Evolutionary conservation across 2,113 vertebrate species (phyloP).

Genomic region (Anhinga rufa): DNA sequence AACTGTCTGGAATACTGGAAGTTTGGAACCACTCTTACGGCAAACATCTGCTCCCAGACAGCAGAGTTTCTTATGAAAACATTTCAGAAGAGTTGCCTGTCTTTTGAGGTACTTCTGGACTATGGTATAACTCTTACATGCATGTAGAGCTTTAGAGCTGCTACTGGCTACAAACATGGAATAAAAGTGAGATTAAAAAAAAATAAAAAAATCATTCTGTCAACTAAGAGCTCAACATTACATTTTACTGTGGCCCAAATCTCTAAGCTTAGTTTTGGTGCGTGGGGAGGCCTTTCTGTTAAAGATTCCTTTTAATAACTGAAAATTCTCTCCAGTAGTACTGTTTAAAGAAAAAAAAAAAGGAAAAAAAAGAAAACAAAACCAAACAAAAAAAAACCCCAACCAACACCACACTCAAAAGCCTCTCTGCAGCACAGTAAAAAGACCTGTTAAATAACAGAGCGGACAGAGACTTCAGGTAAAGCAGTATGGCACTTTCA

Average conservation of each 20-base stretch:
- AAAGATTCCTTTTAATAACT: background rate
- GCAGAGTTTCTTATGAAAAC: background rate
- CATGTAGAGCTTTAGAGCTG: background rate
- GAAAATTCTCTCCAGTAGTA: background rate
- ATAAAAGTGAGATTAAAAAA: background rate
- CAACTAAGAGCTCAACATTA: background rate
- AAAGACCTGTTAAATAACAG: background rate
- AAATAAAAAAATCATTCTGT: background rate
- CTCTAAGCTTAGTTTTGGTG: background rate
- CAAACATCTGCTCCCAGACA: background rate
- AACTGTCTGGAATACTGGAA: background rate
- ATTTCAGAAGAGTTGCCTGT: background rate
- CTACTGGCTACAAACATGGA: background rate
- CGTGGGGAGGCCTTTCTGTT: background rate
- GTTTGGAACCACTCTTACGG: background rate
- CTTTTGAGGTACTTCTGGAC: background rate
- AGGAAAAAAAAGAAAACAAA: too few relatives aligned
- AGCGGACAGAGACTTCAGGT: background rate
- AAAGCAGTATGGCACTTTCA: background rate
- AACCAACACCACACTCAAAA: background rate
- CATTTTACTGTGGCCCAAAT: background rate
- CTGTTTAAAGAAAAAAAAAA: background rate
- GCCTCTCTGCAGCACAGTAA: background rate
- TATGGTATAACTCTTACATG: rapidly evolving
- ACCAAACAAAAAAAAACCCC: background rate